Conservation (phyloP, 2,888 invertebrate species). For the Pristionchus japonicus region DNA sequence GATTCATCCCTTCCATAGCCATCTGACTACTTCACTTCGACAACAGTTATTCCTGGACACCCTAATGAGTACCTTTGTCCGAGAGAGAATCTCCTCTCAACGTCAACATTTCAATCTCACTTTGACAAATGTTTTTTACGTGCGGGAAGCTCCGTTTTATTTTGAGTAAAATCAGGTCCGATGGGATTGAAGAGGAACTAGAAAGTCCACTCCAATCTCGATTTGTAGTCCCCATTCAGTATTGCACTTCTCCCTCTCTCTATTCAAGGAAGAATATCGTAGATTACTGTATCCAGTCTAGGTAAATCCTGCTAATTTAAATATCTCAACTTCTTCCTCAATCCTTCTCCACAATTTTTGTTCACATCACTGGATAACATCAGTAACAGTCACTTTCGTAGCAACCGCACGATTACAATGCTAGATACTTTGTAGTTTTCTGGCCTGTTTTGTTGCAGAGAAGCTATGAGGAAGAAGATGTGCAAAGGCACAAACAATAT, state of each 20-base stretch:
- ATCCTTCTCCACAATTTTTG: background rate
- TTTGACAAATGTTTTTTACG: background rate
- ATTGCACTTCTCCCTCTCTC: no score
- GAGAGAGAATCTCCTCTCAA: background rate
- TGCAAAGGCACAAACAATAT: background rate
- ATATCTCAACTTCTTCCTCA: background rate
- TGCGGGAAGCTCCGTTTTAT: background rate
- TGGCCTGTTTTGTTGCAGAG: background rate
- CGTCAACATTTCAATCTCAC: background rate
- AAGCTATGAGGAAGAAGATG: background rate
- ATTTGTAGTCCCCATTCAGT: background rate
- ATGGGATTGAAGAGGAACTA: background rate
- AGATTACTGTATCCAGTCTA: background rate
- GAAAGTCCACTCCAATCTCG: background rate
- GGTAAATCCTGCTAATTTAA: background rate
- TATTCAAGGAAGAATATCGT: background rate
- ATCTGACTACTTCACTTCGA: background rate
- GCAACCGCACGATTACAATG: background rate
- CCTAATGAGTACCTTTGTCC: background rate
- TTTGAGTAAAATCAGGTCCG: background rate
- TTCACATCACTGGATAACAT: background rate
- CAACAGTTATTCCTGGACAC: background rate
- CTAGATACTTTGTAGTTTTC: background rate
- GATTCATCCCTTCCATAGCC: background rate
- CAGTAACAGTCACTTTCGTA: background rate